These are phyloP conservation scores for Pollenia angustigena DNA, from an alignment of 2,888 invertebrate species.

Conservation along the genomic window DNA sequence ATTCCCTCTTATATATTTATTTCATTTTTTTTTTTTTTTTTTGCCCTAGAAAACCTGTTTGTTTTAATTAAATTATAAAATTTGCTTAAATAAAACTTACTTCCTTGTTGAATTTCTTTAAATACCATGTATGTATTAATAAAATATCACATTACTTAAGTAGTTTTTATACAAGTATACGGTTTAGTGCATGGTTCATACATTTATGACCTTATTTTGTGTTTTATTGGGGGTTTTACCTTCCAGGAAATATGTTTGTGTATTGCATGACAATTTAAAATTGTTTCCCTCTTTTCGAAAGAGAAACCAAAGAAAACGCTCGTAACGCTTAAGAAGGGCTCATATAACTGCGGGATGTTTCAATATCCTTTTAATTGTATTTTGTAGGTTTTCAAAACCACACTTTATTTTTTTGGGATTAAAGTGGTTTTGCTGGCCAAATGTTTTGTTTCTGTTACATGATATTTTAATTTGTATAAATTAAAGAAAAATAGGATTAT, in stretches of 20 bases:
- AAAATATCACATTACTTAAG: slow-evolving; percentile 64
- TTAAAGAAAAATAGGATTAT: not conserved
- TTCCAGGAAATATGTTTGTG: slow-evolving; percentile 64
- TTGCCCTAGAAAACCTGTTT: slow-evolving; percentile 37
- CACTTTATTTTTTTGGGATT: not conserved
- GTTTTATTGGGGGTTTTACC: slow-evolving; percentile 22
- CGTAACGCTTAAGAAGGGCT: slow-evolving; percentile 19
- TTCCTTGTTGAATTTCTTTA: not conserved
- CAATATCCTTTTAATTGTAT: slow-evolving; percentile 36
- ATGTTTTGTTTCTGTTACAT: slow-evolving; percentile 31
- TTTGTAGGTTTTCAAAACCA: slow-evolving; percentile 28
- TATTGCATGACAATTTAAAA: slow-evolving; percentile 4
- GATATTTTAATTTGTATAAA: slow-evolving; percentile 7
- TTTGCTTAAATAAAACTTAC: slow-evolving; percentile 14
- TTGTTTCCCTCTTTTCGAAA: slow-evolving; percentile 2
- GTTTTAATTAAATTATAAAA: slow-evolving; percentile 38
- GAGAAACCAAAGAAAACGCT: not conserved
- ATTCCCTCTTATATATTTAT: not conserved
- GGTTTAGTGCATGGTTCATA: slow-evolving; percentile 6
- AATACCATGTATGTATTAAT: not conserved
- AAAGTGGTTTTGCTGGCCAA: slow-evolving; percentile 42
- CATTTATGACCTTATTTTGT: slow-evolving; percentile 52
- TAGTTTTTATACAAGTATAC: not conserved
- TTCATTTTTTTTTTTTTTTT: too few species aligned
- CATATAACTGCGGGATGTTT: slow-evolving; percentile 68